A percentile compares a stretch with the other conserved stretches of the same genome.
Conservation (phyloP, 1,140 invertebrate species). For the Sycophila sp. region DNA sequence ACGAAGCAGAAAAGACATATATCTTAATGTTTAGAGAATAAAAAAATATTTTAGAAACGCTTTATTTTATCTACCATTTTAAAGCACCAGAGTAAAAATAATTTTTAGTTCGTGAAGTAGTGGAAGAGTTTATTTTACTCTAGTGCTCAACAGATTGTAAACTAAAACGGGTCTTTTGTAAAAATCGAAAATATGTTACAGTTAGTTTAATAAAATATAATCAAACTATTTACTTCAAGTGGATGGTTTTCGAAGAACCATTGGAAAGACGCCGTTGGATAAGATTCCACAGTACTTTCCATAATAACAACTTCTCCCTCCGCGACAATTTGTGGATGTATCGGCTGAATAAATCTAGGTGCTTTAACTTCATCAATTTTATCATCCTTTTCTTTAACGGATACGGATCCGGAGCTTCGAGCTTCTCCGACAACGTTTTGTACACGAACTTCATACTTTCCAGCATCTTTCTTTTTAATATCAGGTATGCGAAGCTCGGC, state of each 20-base stretch:
- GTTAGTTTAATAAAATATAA: not conserved
- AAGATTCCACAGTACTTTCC: slow-evolving; percentile 80
- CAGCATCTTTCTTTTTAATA: slow-evolving; percentile 77
- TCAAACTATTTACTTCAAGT: slow-evolving; percentile 59
- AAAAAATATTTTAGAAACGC: too few relatives aligned
- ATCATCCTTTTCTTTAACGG: slow-evolving; percentile 69
- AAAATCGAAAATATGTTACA: too few relatives aligned
- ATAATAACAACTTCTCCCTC: slow-evolving; percentile 82
- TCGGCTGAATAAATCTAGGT: slow-evolving; percentile 78
- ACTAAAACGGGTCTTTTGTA: too few relatives aligned
- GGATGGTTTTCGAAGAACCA: slow-evolving; percentile 79
- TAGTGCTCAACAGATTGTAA: too few relatives aligned
- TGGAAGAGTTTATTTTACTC: too few relatives aligned
- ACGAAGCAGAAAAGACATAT: too few relatives aligned
- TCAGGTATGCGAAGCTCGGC: slow-evolving; percentile 77
- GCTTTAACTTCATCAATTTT: slow-evolving; percentile 72
- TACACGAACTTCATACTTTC: slow-evolving; percentile 86
- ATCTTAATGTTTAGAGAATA: too few relatives aligned
- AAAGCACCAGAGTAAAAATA: too few relatives aligned
- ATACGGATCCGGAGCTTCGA: slow-evolving; percentile 80
- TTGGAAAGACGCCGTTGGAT: slow-evolving; percentile 84
- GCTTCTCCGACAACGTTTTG: slow-evolving; percentile 80
- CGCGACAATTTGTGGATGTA: slow-evolving; percentile 77
- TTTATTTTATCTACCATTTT: too few relatives aligned
- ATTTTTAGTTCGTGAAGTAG: too few relatives aligned